Conservation (phyloP, 2,888 invertebrate genomes). For the Macropis europaea region DNA sequence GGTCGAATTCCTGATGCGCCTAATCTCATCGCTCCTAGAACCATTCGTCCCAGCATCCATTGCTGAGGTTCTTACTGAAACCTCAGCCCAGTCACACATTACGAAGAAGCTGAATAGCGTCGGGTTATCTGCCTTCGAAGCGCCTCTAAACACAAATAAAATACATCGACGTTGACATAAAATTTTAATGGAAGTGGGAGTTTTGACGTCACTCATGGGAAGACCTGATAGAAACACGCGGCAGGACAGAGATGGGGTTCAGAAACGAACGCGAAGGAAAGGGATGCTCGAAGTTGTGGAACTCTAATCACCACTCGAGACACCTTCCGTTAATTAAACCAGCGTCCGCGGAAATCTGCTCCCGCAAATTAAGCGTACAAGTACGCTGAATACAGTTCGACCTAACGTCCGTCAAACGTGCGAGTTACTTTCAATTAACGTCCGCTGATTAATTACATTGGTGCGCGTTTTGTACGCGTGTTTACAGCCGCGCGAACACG, state of each 20-base stretch:
- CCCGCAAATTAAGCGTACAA: constrained; percentile 38
- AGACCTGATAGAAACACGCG: no score
- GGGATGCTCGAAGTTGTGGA: constrained; percentile 34
- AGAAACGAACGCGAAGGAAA: background rate
- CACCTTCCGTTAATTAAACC: constrained; percentile 33
- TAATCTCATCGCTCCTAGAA: no score
- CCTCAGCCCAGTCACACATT: no score
- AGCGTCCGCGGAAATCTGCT: constrained; percentile 13
- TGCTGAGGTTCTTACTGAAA: no score
- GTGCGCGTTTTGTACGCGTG: constrained; percentile 3
- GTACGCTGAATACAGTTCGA: constrained; percentile 5
- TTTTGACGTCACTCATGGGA: no score
- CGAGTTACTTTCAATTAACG: constrained; percentile 45
- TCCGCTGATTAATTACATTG: constrained; percentile 19
- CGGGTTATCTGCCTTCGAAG: no score
- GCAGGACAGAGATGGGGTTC: background rate
- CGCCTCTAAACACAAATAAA: no score
- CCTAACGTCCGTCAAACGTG: constrained; percentile 26
- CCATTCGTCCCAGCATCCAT: no score
- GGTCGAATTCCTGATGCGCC: no score
- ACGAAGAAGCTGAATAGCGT: no score
- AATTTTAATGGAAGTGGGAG: no score
- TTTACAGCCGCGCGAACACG: constrained; percentile 5
- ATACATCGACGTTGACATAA: no score
- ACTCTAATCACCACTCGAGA: constrained; percentile 39